Percentiles rank a stretch among this genome's conserved stretches.
Evolutionary conservation across 2,113 vertebrate genomes (phyloP).

Genomic region (Bothrops jararaca): DNA sequence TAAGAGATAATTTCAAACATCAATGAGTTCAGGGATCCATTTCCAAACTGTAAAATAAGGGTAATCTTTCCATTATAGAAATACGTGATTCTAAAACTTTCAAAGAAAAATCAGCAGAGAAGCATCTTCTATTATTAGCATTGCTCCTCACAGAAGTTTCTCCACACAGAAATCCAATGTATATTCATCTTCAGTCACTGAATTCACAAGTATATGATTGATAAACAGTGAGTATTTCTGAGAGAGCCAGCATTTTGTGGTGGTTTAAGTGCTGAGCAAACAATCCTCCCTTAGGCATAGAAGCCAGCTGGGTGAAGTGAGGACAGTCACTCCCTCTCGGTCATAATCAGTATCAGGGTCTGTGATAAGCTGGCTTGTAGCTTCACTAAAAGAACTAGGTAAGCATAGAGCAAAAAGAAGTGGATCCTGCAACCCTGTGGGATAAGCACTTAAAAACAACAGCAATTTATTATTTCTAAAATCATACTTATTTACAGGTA

Average conservation of each 20-base stretch:
- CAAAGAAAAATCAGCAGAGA: neutral
- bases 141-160: neutral
- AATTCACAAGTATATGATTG: neutral
- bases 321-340: neutral
- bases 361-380: neutral
- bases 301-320: neutral
- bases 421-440: neutral
- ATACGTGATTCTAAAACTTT: neutral
- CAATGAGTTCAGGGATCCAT: conserved; percentile 13
- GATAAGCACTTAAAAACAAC: neutral
- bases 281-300: neutral
- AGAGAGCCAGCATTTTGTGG: neutral
- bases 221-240: neutral
- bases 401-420: neutral
- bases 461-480: neutral
- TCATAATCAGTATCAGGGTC: neutral
- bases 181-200: neutral
- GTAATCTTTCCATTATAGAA: neutral
- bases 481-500: neutral
- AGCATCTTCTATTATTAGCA: neutral
- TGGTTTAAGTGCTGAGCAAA: neutral
- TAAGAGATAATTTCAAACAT: conserved; percentile 24
- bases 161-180: neutral
- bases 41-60: neutral
- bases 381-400: neutral